phyloP scores from a whole-genome alignment of 2,113 vertebrate species.

The Amphilophus citrinellus region DNA sequence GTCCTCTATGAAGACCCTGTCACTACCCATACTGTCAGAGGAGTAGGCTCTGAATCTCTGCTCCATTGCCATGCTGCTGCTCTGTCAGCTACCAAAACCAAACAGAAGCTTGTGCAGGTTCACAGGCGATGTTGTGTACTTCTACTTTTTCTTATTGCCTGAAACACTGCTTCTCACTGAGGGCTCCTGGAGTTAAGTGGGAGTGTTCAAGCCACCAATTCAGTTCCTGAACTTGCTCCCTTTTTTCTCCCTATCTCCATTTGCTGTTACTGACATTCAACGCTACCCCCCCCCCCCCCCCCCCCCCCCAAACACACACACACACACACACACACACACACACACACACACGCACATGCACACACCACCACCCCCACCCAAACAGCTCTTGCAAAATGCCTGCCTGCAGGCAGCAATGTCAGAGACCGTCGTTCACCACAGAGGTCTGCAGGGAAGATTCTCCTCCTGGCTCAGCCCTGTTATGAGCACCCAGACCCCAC shows the following conservation, averaged over 20 bases:
- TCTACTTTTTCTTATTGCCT: constrained; percentile 28
- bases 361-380: background rate
- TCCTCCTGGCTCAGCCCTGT: background rate
- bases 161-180: constrained; percentile 17
- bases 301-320: background rate
- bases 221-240: constrained; percentile 40
- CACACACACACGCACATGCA: no score
- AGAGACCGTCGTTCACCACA: constrained; percentile 51
- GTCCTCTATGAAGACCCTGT: constrained; percentile 77
- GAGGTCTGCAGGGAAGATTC: constrained; percentile 16
- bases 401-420: constrained; percentile 62
- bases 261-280: constrained; percentile 20
- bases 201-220: constrained; percentile 63
- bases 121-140: background rate
- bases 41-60: constrained; percentile 63
- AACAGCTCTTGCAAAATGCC: constrained; percentile 65
- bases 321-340: no score
- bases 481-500: constrained; percentile 19
- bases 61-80: constrained; percentile 41
- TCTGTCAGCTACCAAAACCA: constrained; percentile 10
- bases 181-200: constrained; percentile 53
- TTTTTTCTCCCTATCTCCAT: constrained; percentile 17
- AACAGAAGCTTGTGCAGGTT: constrained; percentile 5
- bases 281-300: background rate
- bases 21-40: constrained; percentile 75